phyloP scores from a whole-genome alignment of 2,113 vertebrate genomes.

The Todiramphus chloris region DNA sequence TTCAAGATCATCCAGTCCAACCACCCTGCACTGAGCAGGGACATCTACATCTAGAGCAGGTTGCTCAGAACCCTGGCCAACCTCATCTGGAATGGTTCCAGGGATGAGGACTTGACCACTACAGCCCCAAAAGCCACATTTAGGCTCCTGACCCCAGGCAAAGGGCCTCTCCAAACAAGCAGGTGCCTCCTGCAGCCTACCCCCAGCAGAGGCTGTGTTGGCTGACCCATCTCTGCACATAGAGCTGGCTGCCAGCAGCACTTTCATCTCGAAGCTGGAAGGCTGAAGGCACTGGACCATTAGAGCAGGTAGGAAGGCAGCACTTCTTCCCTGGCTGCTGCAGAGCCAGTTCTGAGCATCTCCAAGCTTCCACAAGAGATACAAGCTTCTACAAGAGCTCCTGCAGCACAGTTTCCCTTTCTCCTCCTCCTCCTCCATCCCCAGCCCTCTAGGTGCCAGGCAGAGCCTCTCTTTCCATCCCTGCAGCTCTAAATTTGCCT shows the following conservation, averaged over 20 bases:
- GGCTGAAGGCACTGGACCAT: neutral
- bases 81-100: neutral
- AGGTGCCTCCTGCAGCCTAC: neutral
- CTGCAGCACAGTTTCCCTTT: neutral
- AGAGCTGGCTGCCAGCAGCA: neutral
- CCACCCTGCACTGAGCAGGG: neutral
- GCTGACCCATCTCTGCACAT: neutral
- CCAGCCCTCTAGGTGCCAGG: constrained; percentile 1
- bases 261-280: neutral
- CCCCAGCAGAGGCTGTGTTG: neutral
- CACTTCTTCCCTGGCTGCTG: neutral
- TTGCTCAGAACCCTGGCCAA: neutral
- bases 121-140: neutral
- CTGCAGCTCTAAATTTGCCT: constrained; percentile 1
- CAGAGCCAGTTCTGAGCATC: neutral
- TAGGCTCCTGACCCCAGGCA: neutral
- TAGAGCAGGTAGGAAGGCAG: neutral
- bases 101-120: neutral
- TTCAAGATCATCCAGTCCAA: neutral
- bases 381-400: neutral
- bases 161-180: neutral
- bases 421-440: neutral
- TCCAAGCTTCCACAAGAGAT: neutral
- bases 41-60: neutral
- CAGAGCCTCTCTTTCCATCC: neutral